A percentile compares a stretch with the other conserved stretches of the same genome.
These are phyloP conservation scores for Meta bourneti DNA, from an alignment of 2,888 invertebrate genomes.

Conservation along the genomic window DNA sequence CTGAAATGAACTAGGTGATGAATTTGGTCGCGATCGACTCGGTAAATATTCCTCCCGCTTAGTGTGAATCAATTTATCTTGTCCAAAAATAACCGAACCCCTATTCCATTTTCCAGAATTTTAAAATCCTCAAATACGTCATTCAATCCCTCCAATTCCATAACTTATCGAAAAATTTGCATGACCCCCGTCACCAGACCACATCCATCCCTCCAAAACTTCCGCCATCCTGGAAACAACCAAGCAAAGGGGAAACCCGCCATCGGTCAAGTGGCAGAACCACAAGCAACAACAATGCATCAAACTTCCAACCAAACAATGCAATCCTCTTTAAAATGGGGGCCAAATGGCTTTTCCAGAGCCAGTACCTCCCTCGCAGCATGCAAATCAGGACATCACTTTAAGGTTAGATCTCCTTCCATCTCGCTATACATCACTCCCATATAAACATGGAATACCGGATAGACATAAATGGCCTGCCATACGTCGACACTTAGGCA, in stretches of 20 bases:
- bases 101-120: too few relatives aligned
- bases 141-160: too few relatives aligned
- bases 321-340: constrained; percentile 34
- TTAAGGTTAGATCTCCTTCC: constrained; percentile 54
- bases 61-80: too few relatives aligned
- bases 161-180: too few relatives aligned
- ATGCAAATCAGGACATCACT: constrained; percentile 48
- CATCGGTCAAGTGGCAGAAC: constrained; percentile 41
- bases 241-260: neutral
- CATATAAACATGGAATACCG: constrained; percentile 7
- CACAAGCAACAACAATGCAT: constrained; percentile 49
- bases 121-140: too few relatives aligned
- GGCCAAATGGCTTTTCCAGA: constrained; percentile 41
- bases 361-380: neutral
- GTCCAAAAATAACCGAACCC: too few relatives aligned
- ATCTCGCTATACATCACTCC: constrained; percentile 52
- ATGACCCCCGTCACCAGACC: neutral
- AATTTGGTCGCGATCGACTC: too few relatives aligned
- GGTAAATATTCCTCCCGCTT: too few relatives aligned
- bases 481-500: constrained; percentile 51
- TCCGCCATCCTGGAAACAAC: neutral
- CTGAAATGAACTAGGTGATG: too few relatives aligned
- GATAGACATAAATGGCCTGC: constrained; percentile 61
- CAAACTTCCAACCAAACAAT: constrained; percentile 64
- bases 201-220: constrained; percentile 5